These are phyloP conservation scores for Astur gentilis DNA, from an alignment of 2,113 vertebrate species.

Conservation along the genomic window DNA sequence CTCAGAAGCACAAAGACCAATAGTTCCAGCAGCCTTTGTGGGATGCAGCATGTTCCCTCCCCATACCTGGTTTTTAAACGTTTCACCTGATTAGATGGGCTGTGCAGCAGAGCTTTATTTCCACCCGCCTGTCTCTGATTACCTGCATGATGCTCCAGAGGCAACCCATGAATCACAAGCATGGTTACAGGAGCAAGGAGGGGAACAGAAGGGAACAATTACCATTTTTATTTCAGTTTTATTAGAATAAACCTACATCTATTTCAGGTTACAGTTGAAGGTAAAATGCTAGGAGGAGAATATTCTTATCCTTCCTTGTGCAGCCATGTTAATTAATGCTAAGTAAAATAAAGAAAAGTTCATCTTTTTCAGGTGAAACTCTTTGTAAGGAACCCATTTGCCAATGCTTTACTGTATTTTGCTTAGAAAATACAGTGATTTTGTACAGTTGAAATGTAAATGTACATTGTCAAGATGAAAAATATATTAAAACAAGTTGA, in stretches of 20 bases:
- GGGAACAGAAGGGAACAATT: not conserved
- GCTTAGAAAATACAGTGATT: not conserved
- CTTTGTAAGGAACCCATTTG: not conserved
- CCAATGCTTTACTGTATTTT: not conserved
- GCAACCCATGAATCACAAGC: not conserved
- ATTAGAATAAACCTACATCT: not conserved
- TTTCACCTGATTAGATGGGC: not conserved
- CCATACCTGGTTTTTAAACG: accelerated
- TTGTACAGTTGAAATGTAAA: not conserved
- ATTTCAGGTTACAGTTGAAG: not conserved
- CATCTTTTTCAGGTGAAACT: not conserved
- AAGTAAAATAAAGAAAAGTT: not conserved
- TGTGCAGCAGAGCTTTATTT: not conserved
- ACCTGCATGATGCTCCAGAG: not conserved
- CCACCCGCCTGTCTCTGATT: not conserved
- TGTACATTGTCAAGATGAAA: not conserved
- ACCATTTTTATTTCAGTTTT: not conserved
- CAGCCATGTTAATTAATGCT: not conserved
- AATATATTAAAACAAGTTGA: not conserved
- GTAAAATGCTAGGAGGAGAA: not conserved
- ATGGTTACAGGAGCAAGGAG: not conserved
- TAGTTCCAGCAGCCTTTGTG: not conserved
- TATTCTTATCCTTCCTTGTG: not conserved
- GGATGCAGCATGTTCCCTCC: not conserved
- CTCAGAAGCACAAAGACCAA: not conserved